phyloP scores from a whole-genome alignment of 2,113 vertebrate species.

The Nothocercus julius region DNA sequence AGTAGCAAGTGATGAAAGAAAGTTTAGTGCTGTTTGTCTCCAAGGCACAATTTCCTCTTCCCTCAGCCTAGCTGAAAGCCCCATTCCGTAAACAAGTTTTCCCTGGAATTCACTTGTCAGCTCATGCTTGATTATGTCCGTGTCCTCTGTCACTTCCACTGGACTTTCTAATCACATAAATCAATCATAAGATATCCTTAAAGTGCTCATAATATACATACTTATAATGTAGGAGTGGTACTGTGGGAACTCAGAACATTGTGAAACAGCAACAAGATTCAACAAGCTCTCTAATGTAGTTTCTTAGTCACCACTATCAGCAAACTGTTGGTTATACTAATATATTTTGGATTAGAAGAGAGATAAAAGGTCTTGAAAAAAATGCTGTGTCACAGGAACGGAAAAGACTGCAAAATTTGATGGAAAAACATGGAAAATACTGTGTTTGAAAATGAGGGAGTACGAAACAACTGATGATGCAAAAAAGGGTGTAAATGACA shows the following conservation, averaged over 20 bases:
- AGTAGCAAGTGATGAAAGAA: neutral
- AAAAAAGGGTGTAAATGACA: neutral
- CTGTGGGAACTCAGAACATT: neutral
- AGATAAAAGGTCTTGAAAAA: neutral
- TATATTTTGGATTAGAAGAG: neutral
- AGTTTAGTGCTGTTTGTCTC: neutral
- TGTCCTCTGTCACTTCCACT: neutral
- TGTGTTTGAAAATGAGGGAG: neutral
- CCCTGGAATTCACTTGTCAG: neutral
- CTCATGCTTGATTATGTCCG: neutral
- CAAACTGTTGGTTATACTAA: neutral
- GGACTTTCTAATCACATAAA: neutral
- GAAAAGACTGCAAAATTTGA: neutral
- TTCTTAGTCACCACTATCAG: conserved; percentile 12
- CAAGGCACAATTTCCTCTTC: neutral
- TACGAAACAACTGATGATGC: neutral
- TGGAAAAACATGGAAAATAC: neutral
- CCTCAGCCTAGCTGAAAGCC: neutral
- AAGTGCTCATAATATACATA: neutral
- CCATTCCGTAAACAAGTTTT: neutral
- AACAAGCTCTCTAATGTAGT: neutral
- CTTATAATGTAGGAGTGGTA: neutral
- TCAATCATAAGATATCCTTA: neutral
- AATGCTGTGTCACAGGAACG: neutral
- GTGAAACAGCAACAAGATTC: conserved; percentile 22